phyloP scores from a whole-genome alignment of 2,797 vertebrate genomes.

The Pteropus rufus region DNA sequence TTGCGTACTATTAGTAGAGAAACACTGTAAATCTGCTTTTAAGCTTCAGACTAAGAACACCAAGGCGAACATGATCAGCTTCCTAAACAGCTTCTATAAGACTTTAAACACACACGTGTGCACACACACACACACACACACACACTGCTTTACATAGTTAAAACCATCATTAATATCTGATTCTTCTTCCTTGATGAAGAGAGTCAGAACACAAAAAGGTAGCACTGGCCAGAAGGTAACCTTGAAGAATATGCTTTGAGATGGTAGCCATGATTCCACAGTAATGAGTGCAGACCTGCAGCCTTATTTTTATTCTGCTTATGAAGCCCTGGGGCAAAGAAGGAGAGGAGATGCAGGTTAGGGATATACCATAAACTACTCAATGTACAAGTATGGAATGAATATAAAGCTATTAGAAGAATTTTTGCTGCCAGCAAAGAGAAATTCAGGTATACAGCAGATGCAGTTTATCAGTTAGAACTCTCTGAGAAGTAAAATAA shows the following conservation, averaged over 20 bases:
- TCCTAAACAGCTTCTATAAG: background rate
- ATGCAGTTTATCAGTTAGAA: background rate
- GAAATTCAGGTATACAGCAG: background rate
- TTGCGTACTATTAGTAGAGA: background rate
- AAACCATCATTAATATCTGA: background rate
- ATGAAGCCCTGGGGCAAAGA: background rate
- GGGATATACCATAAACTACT: background rate
- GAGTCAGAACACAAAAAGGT: background rate
- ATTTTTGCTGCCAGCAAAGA: slow-evolving; percentile 49
- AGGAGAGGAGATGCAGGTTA: background rate
- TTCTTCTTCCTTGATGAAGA: background rate
- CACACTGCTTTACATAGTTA: background rate
- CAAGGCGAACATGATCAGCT: background rate
- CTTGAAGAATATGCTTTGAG: background rate
- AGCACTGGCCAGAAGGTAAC: background rate
- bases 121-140: background rate
- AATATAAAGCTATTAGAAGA: background rate
- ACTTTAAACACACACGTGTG: background rate
- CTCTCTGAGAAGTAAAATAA: background rate
- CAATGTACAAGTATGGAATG: background rate
- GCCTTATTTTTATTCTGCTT: background rate
- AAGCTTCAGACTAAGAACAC: background rate
- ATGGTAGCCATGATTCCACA: background rate
- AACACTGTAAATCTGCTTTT: background rate
- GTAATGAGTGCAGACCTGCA: background rate